Percentiles rank a stretch among this genome's conserved stretches.
Conservation (phyloP, 2,888 invertebrate genomes). For the Xestia ashworthii region DNA sequence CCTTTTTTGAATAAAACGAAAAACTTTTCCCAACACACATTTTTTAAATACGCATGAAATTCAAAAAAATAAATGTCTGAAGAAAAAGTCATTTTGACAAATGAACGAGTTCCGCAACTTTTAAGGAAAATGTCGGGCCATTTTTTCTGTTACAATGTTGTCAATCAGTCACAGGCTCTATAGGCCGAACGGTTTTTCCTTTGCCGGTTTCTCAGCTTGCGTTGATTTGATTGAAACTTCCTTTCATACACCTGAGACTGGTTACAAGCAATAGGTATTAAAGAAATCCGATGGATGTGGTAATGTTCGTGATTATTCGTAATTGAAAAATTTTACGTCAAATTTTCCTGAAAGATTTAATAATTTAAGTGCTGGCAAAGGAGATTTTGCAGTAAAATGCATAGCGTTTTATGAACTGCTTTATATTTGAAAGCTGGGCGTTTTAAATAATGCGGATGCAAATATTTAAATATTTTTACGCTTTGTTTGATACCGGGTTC, state of each 20-base stretch:
- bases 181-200: constrained; percentile 78
- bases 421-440: constrained; percentile 30
- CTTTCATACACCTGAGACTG: constrained; percentile 84
- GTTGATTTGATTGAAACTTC: constrained; percentile 89
- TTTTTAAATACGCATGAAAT: constrained; percentile 49
- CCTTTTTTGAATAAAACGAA: constrained; percentile 26
- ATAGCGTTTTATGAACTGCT: constrained; percentile 31
- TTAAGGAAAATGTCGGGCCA: constrained; percentile 76
- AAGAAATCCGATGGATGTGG: constrained; percentile 55
- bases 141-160: constrained; percentile 85
- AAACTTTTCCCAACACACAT: constrained; percentile 40
- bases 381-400: constrained; percentile 39
- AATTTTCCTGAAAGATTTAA: constrained; percentile 26
- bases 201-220: constrained; percentile 78
- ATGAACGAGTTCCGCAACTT: constrained; percentile 77
- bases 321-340: constrained; percentile 51
- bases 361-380: neutral
- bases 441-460: constrained; percentile 51
- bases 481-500: constrained; percentile 39
- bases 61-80: constrained; percentile 39
- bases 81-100: constrained; percentile 71
- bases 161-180: constrained; percentile 83
- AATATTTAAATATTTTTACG: constrained; percentile 52
- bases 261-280: constrained; percentile 46
- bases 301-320: constrained; percentile 58